Percentiles rank a stretch among this genome's conserved stretches.
These are phyloP conservation scores for Steinernema carpocapsae DNA, from an alignment of 2,888 invertebrate species.

Conservation along the genomic window DNA sequence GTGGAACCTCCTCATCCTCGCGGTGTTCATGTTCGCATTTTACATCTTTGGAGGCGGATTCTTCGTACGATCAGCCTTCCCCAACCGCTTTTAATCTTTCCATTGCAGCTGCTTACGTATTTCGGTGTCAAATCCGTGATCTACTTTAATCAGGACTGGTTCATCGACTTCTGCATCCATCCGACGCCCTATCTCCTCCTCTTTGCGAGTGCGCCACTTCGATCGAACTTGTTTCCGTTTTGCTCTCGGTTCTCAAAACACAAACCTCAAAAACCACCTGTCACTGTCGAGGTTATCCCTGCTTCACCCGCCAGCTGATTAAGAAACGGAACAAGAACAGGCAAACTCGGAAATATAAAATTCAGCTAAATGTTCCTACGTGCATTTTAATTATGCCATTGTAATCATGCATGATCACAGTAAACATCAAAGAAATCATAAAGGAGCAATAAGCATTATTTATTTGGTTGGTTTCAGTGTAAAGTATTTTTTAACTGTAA, in stretches of 20 bases:
- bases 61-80: neutral
- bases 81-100: neutral
- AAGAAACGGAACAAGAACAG: too few relatives aligned
- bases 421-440: too few relatives aligned
- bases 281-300: neutral
- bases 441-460: too few relatives aligned
- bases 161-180: neutral
- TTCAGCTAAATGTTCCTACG: too few relatives aligned
- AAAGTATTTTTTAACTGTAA: too few relatives aligned
- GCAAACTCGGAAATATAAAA: too few relatives aligned
- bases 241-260: neutral
- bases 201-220: neutral
- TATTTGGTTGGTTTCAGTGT: too few relatives aligned
- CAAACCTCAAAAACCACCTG: neutral
- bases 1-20: neutral
- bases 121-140: neutral
- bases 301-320: neutral
- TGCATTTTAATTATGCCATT: too few relatives aligned
- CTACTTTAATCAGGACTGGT: neutral
- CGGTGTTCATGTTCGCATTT: neutral
- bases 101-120: neutral
- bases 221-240: neutral
- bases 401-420: too few relatives aligned
- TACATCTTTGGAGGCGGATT: neutral
- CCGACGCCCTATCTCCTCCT: neutral